A percentile compares a stretch with the other conserved stretches of the same genome.
Conservation (phyloP, 1,140 invertebrate genomes). For the Heliconius congener region DNA sequence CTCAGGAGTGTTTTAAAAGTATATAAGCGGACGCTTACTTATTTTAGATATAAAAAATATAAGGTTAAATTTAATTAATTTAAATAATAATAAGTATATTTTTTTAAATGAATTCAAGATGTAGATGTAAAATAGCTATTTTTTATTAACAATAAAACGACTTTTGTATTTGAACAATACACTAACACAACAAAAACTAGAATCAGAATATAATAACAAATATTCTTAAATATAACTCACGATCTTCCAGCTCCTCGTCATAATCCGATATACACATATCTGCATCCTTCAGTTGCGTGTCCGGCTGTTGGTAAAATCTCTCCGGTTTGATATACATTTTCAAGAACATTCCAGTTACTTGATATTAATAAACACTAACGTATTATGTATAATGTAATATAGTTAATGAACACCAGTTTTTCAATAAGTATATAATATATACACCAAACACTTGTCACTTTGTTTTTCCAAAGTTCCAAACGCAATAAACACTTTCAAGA, state of each 20-base stretch:
- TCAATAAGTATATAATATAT: background rate
- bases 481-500: background rate
- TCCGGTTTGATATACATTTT: slow-evolving; percentile 76
- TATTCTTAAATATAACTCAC: slow-evolving; percentile 50
- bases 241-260: slow-evolving; percentile 66
- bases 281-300: slow-evolving; percentile 61
- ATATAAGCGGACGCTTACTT: no score
- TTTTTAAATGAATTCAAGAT: no score
- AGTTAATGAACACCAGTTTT: slow-evolving; percentile 21
- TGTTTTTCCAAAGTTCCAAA: slow-evolving; percentile 13
- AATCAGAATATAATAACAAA: no score
- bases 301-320: slow-evolving; percentile 66
- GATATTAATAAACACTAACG: slow-evolving; percentile 7
- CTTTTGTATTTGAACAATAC: no score
- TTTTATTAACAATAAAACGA: no score
- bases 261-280: slow-evolving; percentile 65
- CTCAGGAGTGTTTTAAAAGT: no score
- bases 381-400: background rate
- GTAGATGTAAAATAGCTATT: no score
- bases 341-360: slow-evolving; percentile 60
- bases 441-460: slow-evolving; percentile 23
- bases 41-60: no score
- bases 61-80: no score
- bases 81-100: no score
- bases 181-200: no score